These are phyloP conservation scores for Tridacna crocea DNA, from an alignment of 2,888 invertebrate genomes.

Conservation along the genomic window DNA sequence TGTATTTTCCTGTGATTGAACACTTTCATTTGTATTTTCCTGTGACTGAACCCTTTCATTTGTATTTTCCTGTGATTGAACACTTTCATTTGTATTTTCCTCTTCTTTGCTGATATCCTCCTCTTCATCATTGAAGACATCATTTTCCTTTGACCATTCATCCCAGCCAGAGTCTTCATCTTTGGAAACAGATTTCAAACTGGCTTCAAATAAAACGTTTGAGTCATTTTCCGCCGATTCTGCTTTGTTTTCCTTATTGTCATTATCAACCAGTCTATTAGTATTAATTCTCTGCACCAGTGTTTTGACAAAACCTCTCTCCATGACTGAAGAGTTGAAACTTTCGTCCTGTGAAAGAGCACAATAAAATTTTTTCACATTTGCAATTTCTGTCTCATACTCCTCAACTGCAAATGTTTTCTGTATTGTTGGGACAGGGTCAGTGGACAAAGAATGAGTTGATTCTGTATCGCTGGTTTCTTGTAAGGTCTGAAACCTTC, in stretches of 20 bases:
- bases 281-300: slow-evolving; percentile 72
- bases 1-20: not conserved
- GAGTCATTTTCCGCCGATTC: slow-evolving; percentile 19
- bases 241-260: slow-evolving; percentile 17
- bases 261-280: slow-evolving; percentile 30
- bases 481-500: slow-evolving; percentile 66
- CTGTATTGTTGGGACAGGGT: slow-evolving; percentile 14
- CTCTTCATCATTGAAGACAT: slow-evolving; percentile 20
- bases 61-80: not conserved
- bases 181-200: slow-evolving; percentile 24
- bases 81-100: not conserved
- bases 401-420: slow-evolving; percentile 42
- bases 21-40: not conserved
- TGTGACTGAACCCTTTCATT: not conserved
- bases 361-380: slow-evolving; percentile 55
- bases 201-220: not conserved
- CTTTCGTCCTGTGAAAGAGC: slow-evolving; percentile 57
- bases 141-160: slow-evolving; percentile 45
- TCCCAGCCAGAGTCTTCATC: slow-evolving; percentile 51
- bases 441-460: slow-evolving; percentile 29
- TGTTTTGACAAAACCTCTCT: slow-evolving; percentile 73
- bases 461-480: slow-evolving; percentile 52
- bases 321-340: slow-evolving; percentile 67
- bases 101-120: slow-evolving; percentile 24
- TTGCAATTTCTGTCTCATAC: slow-evolving; percentile 38